Evolutionary conservation across 2,888 invertebrate genomes (phyloP).

Genomic region (Agonopterix alstromeriana): DNA sequence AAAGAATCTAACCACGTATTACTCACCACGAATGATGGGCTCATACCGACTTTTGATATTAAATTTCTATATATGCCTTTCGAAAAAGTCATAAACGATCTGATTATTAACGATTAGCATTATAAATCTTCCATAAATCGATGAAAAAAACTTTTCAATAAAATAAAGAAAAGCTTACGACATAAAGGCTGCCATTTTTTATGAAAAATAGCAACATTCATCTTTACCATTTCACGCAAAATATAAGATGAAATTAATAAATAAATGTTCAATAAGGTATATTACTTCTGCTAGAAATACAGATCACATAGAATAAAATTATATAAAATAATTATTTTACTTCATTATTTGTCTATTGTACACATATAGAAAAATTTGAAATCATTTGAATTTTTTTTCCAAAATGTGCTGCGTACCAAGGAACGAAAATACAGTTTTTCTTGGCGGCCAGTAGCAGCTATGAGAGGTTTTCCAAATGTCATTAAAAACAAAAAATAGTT

Average conservation of each 20-base stretch:
- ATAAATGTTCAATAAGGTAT: too few relatives aligned
- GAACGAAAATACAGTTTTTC: too few relatives aligned
- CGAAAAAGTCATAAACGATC: conserved; percentile 34
- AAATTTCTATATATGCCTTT: conserved; percentile 35
- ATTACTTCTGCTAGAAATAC: too few relatives aligned
- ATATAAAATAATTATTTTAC: too few relatives aligned
- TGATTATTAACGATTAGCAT: conserved; percentile 45
- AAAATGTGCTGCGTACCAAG: too few relatives aligned
- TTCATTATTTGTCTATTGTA: too few relatives aligned
- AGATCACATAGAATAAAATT: too few relatives aligned
- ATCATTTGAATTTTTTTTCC: too few relatives aligned
- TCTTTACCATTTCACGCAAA: conserved; percentile 24
- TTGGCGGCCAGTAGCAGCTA: too few relatives aligned
- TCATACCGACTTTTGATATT: conserved; percentile 48
- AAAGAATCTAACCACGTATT: conserved; percentile 67
- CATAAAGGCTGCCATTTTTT: conserved; percentile 74
- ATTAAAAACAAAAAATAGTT: too few relatives aligned
- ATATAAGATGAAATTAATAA: neutral
- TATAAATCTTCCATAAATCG: conserved; percentile 49
- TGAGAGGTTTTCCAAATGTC: too few relatives aligned
- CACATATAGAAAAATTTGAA: too few relatives aligned
- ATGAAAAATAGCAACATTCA: conserved; percentile 54
- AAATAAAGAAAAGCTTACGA: conserved; percentile 71
- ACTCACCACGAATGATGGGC: conserved; percentile 56
- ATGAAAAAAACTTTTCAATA: conserved; percentile 59